A percentile compares a stretch with the other conserved stretches of the same genome.
phyloP scores from a whole-genome alignment of 30 jellyfish, hydroid and myxozoan species.

The Hydractinia echinata region DNA sequence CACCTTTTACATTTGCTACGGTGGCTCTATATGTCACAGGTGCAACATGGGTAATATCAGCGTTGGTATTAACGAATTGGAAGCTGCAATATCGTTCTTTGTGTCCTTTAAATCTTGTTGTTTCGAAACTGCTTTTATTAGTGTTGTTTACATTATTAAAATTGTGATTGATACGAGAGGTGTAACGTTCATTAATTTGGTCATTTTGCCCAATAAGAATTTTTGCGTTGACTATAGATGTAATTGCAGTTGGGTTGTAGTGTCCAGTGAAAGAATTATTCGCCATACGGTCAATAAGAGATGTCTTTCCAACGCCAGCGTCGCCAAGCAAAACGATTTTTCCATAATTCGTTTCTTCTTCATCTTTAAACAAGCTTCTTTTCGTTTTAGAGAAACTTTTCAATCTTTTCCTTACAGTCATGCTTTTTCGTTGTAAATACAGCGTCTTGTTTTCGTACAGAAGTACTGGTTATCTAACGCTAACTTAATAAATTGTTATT shows the following conservation, averaged over 20 bases:
- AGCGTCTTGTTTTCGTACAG: too few relatives aligned
- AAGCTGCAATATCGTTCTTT: background rate
- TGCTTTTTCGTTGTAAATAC: too few relatives aligned
- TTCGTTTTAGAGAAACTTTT: too few relatives aligned
- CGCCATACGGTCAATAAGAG: constrained; percentile 3
- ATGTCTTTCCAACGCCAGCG: constrained; percentile 21
- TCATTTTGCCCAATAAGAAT: background rate
- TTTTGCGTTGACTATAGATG: background rate
- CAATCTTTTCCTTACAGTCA: too few relatives aligned
- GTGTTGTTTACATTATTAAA: too few relatives aligned
- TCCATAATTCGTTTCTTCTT: constrained; percentile 13
- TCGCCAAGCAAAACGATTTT: constrained; percentile 13
- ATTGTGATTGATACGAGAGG: too few relatives aligned
- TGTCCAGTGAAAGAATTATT: constrained; percentile 15
- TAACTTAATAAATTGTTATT: too few relatives aligned
- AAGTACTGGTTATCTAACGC: too few relatives aligned
- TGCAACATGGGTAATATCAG: background rate
- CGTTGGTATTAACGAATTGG: constrained; percentile 10
- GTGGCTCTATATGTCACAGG: constrained; percentile 15
- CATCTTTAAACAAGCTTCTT: too few relatives aligned
- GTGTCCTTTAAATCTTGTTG: too few relatives aligned
- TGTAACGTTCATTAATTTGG: too few relatives aligned
- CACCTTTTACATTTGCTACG: constrained; percentile 14
- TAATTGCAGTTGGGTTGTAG: constrained; percentile 12
- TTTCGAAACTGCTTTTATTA: too few relatives aligned